These are phyloP conservation scores for Strix aluco DNA, from an alignment of 2,113 vertebrate genomes.

Conservation along the genomic window DNA sequence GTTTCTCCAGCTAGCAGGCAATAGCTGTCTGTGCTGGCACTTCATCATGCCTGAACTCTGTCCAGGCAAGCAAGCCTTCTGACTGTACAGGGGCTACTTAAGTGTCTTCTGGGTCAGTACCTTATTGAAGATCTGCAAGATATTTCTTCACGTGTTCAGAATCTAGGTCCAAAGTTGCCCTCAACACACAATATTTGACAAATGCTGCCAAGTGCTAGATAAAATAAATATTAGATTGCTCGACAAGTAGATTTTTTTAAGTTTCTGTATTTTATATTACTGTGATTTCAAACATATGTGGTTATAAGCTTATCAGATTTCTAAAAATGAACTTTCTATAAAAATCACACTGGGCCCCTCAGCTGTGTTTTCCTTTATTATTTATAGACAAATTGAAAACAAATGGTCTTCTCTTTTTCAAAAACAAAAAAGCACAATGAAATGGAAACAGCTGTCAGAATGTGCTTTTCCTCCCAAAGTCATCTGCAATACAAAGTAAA, in stretches of 20 bases:
- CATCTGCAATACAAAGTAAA: slow-evolving; percentile 41
- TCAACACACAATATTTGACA: slow-evolving; percentile 7
- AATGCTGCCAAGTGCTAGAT: slow-evolving; percentile 41
- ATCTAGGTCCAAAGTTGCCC: not conserved
- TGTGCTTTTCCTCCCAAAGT: slow-evolving; percentile 71
- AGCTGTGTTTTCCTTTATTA: slow-evolving; percentile 82
- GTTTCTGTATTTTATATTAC: slow-evolving; percentile 63
- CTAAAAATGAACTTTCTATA: slow-evolving; percentile 72
- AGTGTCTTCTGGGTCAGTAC: not conserved
- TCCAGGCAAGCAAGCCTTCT: not conserved
- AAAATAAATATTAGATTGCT: slow-evolving; percentile 58
- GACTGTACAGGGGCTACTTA: not conserved
- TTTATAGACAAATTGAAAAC: slow-evolving; percentile 87
- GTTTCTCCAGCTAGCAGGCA: not conserved
- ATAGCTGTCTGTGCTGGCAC: not conserved
- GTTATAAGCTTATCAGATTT: slow-evolving; percentile 75
- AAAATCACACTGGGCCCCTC: slow-evolving; percentile 76
- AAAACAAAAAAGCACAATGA: slow-evolving; percentile 69
- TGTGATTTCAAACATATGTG: slow-evolving; percentile 73
- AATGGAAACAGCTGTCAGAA: slow-evolving; percentile 88
- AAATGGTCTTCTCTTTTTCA: slow-evolving; percentile 73
- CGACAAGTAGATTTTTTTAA: slow-evolving; percentile 8
- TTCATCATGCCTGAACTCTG: not conserved
- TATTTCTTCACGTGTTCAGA: not conserved
- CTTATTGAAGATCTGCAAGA: not conserved